Evolutionary conservation across 2,113 vertebrate genomes (phyloP), one percentile per base, ranked within the genome.

Genomic region (Oxyura jamaicensis): DNA sequence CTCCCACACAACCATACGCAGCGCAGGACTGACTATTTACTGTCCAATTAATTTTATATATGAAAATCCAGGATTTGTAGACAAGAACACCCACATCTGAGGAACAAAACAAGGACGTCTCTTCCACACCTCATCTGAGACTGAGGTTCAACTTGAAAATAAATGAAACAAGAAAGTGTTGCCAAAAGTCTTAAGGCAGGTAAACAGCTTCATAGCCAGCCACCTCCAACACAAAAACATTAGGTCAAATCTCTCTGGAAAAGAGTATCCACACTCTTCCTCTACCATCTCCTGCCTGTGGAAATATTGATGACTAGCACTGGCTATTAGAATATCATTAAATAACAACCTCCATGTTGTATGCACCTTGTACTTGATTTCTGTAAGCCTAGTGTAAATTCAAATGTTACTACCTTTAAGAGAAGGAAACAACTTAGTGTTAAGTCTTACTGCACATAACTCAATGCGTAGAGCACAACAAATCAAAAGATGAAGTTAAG

Each of bases 341-440:
- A 79, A 18, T 9, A 63, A 20, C 5, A 46, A 82, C 10, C 22
- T 4, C 13, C 42, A 81, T 25, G 16, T 23, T 41, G 6, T 8
- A 78, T 11, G 12, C 36, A 88, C 36, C 13, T 75, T 36, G 5
- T 22, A 3, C 20, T 44, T 44, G 42, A 44, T 44, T 18, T 18
- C 42, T 44, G 16, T 44, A 44, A 8, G 7, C 42, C 16, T 17
- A 17, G 42, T 17, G 46, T 48, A 21, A 48, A 48, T 22, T 48
- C 46, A 46, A 72, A 13, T 46, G 5, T 62, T 52, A 63, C 12
- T 36, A 29, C 3, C 14, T 21, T 63, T 26, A n/a, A 46, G 52
- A 41, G 9, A 35, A n/a, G 0, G 2, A 6, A 48, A 29, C 35
- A n/a, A 48, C 15, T 8, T 18, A 11, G 12, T 28, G 56, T 3